These are phyloP conservation scores for Psittacula derbiana DNA, from an alignment of 2,797 vertebrate species.

Conservation along the genomic window DNA sequence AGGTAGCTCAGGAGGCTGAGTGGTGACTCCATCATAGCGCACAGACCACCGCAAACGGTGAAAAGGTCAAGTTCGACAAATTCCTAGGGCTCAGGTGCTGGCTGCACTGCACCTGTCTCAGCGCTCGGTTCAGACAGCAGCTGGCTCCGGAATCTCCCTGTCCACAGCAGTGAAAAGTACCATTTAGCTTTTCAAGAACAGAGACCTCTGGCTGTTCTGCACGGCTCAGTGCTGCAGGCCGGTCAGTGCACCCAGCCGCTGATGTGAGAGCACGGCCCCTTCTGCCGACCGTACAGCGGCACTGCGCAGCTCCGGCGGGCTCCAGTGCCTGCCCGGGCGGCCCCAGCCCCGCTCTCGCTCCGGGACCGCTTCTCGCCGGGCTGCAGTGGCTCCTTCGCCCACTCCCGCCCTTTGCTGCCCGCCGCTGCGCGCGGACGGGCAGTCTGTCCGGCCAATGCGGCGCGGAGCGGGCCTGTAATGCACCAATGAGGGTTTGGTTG, in stretches of 20 bases:
- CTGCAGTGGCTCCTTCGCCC: neutral
- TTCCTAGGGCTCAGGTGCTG: neutral
- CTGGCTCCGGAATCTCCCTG: neutral
- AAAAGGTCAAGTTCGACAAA: neutral
- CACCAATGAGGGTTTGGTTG: neutral
- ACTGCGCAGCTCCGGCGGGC: accelerated
- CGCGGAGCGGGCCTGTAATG: neutral
- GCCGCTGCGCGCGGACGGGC: neutral
- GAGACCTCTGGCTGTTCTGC: accelerated
- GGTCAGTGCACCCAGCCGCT: accelerated
- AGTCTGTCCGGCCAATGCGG: neutral
- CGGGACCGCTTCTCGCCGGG: too few species aligned
- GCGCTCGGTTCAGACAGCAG: neutral
- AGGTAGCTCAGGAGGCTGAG: neutral
- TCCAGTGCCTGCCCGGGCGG: too few species aligned
- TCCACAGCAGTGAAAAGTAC: neutral
- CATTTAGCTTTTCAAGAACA: accelerated
- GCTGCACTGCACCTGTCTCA: neutral
- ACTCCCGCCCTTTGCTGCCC: neutral
- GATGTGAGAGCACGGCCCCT: accelerated
- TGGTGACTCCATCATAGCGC: too few species aligned
- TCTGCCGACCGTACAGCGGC: accelerated
- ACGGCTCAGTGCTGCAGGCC: neutral
- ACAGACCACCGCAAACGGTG: neutral
- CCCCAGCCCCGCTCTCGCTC: neutral